phyloP scores from a whole-genome alignment of 2,113 vertebrate genomes.

The Rhinolophus sinicus region DNA sequence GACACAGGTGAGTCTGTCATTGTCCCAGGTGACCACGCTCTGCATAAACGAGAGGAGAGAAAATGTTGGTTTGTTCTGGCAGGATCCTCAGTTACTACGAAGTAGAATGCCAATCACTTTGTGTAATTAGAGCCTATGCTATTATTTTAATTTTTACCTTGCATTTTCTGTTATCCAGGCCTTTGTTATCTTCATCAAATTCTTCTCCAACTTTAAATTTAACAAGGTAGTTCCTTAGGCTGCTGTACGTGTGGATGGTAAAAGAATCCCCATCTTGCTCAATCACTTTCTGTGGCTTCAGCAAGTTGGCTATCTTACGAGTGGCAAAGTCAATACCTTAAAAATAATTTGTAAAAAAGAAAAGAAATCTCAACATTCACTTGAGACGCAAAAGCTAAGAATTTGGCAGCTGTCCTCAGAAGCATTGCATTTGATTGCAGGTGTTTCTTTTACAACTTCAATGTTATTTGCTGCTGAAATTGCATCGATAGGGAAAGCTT shows the following conservation, averaged over 20 bases:
- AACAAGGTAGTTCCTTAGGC: conserved; percentile 88
- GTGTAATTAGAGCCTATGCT: background rate
- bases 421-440: background rate
- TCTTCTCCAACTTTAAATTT: conserved; percentile 89
- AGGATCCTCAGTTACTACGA: too few relatives aligned
- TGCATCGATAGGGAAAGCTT: background rate
- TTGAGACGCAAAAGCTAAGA: background rate
- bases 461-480: fast-evolving
- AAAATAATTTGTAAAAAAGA: background rate
- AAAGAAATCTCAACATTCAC: background rate
- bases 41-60: conserved; percentile 66
- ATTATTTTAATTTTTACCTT: conserved; percentile 86
- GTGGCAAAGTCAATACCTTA: conserved; percentile 88
- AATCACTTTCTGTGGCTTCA: conserved; percentile 92
- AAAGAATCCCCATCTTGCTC: conserved; percentile 87
- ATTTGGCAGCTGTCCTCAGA: background rate
- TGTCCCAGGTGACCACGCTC: conserved; percentile 90
- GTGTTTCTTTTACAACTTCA: background rate
- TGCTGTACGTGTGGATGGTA: conserved; percentile 89
- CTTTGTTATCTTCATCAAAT: conserved; percentile 92
- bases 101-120: background rate
- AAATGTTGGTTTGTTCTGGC: background rate
- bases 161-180: conserved; percentile 91
- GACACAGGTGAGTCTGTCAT: conserved; percentile 90
- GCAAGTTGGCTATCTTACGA: conserved; percentile 89